Evolutionary conservation across 2,888 invertebrate species (phyloP).

Genomic region (Trileptium ribeirensis): DNA sequence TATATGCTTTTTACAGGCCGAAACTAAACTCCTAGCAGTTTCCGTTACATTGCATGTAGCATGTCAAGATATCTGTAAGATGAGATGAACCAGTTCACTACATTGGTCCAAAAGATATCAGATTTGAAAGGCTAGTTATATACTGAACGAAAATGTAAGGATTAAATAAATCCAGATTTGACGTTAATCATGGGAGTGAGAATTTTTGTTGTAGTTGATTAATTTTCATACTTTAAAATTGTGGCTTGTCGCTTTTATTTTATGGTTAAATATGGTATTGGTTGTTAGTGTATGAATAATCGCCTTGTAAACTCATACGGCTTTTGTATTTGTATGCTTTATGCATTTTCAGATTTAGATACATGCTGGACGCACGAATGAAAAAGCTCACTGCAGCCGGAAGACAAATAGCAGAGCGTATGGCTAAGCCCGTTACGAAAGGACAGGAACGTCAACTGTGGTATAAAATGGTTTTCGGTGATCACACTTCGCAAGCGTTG

Average conservation of each 20-base stretch:
- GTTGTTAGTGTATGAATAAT: too few species aligned
- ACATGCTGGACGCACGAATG: conserved; percentile 14
- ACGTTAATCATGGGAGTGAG: too few species aligned
- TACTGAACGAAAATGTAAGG: too few species aligned
- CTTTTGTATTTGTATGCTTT: too few species aligned
- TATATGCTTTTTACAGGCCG: too few species aligned
- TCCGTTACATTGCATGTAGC: background rate
- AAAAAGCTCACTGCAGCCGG: background rate
- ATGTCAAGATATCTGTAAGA: background rate
- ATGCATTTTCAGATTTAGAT: background rate
- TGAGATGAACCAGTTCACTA: background rate
- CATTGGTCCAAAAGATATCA: background rate
- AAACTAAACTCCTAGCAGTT: background rate
- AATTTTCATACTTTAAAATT: too few species aligned
- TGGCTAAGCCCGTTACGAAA: background rate
- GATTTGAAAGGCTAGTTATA: background rate
- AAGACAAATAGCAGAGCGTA: background rate
- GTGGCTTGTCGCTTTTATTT: too few species aligned
- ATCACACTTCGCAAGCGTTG: background rate
- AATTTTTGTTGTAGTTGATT: too few species aligned
- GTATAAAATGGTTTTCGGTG: background rate
- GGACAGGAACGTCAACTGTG: background rate
- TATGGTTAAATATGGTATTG: too few species aligned
- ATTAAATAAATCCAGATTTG: too few species aligned
- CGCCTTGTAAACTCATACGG: too few species aligned